Conservation (phyloP, 2,113 vertebrate species). For the Cyphomyrus plagiostoma region DNA sequence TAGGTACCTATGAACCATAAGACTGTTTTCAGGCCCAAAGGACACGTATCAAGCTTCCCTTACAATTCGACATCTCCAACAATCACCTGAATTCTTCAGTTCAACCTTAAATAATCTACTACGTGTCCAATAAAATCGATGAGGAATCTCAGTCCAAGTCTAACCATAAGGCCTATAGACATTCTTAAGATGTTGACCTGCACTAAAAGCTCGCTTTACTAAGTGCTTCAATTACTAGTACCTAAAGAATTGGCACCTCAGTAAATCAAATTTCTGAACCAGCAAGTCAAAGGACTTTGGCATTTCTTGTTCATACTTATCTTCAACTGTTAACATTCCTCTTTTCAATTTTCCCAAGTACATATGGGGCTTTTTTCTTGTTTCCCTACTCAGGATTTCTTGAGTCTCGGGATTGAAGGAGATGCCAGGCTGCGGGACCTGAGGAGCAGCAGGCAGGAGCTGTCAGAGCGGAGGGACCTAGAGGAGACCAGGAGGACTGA, state of each 20-base stretch:
- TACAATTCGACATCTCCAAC: too few relatives aligned
- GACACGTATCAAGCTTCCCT: too few relatives aligned
- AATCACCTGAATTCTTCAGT: too few relatives aligned
- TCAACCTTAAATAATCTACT: too few relatives aligned
- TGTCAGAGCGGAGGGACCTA: conserved; percentile 41
- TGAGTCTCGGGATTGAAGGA: conserved; percentile 52
- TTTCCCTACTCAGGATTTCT: conserved; percentile 38
- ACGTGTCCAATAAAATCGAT: too few relatives aligned
- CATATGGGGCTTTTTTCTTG: background rate
- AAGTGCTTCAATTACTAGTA: too few relatives aligned
- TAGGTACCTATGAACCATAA: too few relatives aligned
- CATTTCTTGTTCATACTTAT: background rate
- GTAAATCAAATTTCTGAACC: background rate
- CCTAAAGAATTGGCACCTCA: background rate
- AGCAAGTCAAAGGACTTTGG: background rate
- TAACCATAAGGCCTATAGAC: too few relatives aligned
- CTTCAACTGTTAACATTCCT: background rate
- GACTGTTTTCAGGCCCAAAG: too few relatives aligned
- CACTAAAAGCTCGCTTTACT: background rate
- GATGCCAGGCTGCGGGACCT: conserved; percentile 47
- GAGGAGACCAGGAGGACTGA: conserved; percentile 34
- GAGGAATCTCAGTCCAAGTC: too few relatives aligned
- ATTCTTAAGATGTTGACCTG: background rate
- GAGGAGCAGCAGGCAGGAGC: conserved; percentile 27
- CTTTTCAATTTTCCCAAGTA: background rate